phyloP scores from a whole-genome alignment of 1,140 invertebrate species.

The Doryteuthis pealeii region DNA sequence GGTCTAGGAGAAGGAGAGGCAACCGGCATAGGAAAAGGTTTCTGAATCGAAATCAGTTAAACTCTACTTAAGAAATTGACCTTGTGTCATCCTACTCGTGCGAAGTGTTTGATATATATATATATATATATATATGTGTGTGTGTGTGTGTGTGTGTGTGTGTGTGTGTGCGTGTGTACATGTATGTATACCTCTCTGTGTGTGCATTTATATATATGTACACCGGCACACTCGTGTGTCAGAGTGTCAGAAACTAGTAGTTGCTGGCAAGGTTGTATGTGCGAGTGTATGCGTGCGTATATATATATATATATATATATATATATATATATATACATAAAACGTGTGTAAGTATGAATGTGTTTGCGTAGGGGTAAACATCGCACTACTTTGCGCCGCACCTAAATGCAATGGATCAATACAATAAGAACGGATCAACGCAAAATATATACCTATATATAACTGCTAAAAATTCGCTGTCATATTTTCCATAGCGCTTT shows the following conservation, averaged over 20 bases:
- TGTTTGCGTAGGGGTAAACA: neutral
- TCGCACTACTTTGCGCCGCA: too few relatives aligned
- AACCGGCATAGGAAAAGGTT: neutral
- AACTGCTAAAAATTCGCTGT: too few relatives aligned
- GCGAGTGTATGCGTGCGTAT: neutral
- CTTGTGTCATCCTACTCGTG: too few relatives aligned
- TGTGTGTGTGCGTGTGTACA: neutral
- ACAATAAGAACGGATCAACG: too few relatives aligned
- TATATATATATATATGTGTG: neutral
- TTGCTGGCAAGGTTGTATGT: neutral
- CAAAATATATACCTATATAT: too few relatives aligned
- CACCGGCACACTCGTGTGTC: neutral
- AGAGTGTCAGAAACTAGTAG: neutral
- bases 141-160: neutral
- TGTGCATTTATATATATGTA: neutral
- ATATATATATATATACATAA: slow-evolving; percentile 1
- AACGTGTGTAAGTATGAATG: neutral
- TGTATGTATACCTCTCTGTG: too few relatives aligned
- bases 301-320: slow-evolving; percentile 1
- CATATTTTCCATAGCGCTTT: too few relatives aligned
- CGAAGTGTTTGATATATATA: too few relatives aligned
- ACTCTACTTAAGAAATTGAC: too few relatives aligned
- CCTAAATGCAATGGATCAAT: too few relatives aligned
- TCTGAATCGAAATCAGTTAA: too few relatives aligned
- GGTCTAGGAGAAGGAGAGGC: neutral